Base-by-base conservation (phyloP, 2,888 invertebrate species). In the Meganola albula region DNA sequence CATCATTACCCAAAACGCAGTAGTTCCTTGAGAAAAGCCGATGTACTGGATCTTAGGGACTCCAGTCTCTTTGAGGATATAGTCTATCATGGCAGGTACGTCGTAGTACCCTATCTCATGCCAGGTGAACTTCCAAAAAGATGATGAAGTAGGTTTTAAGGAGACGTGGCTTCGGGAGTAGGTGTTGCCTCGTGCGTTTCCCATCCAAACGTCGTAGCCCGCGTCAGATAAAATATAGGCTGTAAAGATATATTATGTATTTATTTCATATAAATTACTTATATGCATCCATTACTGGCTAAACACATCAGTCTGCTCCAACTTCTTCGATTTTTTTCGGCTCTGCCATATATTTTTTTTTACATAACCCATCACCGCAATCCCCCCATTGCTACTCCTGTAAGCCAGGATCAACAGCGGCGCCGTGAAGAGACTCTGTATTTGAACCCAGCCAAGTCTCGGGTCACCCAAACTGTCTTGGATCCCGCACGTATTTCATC, bases 171-270 rank as follows among this genome's bases (percentile, higher is more conserved):
- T 86, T 29, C 86, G 85, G 4, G 91, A 91, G 67, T 94, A 95
- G 0, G 89, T 90, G 70, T 95, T 96, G 1, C 96, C 96, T 34
- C 96, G 80, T 5, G 91, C 90, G 69, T 96, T 96, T 4, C 94
- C 94, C 71, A 97, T 72, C 96, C 96, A 96, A 0, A 93, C 91
- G 53, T 93, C 93, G 56, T 91, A 93, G 7, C 92, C 92, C 9
- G 84, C 74, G 45, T 92, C 91, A 0, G 91, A 87, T 44, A 93
- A 84, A 58, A 90, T 85, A 77, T 89, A 93, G 42, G 82, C 95
- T 94, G 58, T 16, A 68, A 63, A 11, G 24, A 28, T 10, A 53
- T 23, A 14, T n/a, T n/a, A n/a, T n/a, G n/a, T n/a, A n/a, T n/a
- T n/a, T n/a, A n/a, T n/a, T n/a, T n/a, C n/a, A n/a, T n/a, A n/a